Conservation (phyloP, 2,888 invertebrate species). For the Pristionchus fissidentatus region DNA sequence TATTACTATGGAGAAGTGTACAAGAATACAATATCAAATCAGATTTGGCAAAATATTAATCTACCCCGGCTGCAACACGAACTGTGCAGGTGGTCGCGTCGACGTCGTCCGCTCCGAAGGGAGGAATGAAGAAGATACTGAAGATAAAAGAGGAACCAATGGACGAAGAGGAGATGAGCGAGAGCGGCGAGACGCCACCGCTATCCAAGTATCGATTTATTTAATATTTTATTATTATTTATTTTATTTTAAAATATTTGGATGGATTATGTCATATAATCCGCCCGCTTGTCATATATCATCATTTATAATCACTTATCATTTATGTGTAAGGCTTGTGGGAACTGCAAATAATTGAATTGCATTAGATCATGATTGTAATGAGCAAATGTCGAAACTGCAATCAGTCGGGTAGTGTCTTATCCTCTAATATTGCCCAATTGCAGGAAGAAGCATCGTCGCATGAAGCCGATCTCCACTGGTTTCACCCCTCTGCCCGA, state of each 20-base stretch:
- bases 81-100: neutral
- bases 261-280: too few species aligned
- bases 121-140: neutral
- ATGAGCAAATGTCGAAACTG: too few species aligned
- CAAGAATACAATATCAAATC: too few species aligned
- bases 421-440: neutral
- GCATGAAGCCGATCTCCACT: slow-evolving; percentile 50
- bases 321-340: too few species aligned
- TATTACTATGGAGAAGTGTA: too few species aligned
- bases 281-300: too few species aligned
- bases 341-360: too few species aligned
- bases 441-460: slow-evolving; percentile 50
- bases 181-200: slow-evolving; percentile 37
- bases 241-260: neutral
- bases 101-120: neutral
- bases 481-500: slow-evolving; percentile 51
- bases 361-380: too few species aligned
- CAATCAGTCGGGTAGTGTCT: too few species aligned
- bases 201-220: slow-evolving; percentile 3
- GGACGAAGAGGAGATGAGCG: slow-evolving; percentile 30
- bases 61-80: too few species aligned
- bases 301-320: too few species aligned
- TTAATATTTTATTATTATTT: neutral
- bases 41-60: too few species aligned
- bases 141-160: slow-evolving; percentile 20